Evolutionary conservation across 2,113 vertebrate species (phyloP), one percentile per base, ranked within the genome.

Genomic region (Sylvicapra grimmia): DNA sequence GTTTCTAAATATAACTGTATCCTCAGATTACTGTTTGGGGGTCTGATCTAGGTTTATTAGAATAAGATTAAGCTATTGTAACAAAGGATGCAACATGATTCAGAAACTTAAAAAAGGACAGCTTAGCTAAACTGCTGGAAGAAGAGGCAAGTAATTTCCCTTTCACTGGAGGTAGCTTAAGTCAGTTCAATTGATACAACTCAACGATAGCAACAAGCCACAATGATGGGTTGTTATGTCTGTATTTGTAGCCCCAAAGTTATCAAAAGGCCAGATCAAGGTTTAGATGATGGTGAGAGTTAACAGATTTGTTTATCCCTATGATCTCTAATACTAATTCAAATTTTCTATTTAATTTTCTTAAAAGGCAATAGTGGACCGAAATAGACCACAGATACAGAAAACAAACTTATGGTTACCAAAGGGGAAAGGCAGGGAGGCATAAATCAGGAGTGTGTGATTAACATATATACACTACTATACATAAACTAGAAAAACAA

Each of bases 291-390:
- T 16, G 18, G 33, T 33, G 15, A 33, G 25, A 23, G 15, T 49
- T 12, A 51, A 33, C 33, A n/a, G 54, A 53, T 72, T 21, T 25
- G 23, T 89, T 56, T 63, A 21, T 51, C 8, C 27, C 18, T 59
- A 36, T 58, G 29, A 75, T 58, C 19, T 83, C 9, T 53, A 75
- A 54, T 4, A 12, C 0, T 6, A 49, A 90, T 56, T 15, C 6
- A 33, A 63, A 65, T 53, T 96, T 93, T 79, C 27, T 36, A 72
- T 79, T 63, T 88, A 23, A 85, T 88, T 90, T 80, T 93, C 40
- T 96, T 90, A 54, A 86, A n/a, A 75, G 31, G 44, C 3, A 88
- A 25, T 56, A 4, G 36, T 56, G 33, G 15, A 59, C 53, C 4
- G 1, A 88, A 83, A 83, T 54, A 83, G 11, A n/a, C 11, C 33